Percentiles rank a stretch among this genome's conserved stretches.
Evolutionary conservation across 1,140 invertebrate genomes (phyloP).

Genomic region (Rhopalosiphum padi): DNA sequence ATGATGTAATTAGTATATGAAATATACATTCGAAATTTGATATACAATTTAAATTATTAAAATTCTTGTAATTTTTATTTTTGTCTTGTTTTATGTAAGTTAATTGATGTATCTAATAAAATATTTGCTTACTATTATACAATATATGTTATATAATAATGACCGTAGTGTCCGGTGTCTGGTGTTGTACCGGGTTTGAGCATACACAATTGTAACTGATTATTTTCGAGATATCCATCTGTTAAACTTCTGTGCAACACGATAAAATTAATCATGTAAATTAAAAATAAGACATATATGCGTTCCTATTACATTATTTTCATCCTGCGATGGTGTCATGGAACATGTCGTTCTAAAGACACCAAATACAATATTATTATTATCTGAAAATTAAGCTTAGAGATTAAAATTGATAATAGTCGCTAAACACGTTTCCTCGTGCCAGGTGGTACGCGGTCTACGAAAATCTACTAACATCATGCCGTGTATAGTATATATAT

Average conservation of each 20-base stretch:
- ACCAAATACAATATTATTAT: not conserved
- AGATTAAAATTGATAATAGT: constrained; percentile 10
- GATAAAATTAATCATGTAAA: not conserved
- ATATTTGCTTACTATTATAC: not conserved
- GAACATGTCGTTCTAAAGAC: not conserved
- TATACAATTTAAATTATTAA: not conserved
- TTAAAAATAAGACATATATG: not conserved
- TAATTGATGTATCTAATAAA: not conserved
- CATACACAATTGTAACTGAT: not conserved
- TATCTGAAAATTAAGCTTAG: not conserved
- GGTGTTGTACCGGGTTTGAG: not conserved
- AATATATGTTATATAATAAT: not conserved
- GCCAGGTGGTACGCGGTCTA: not conserved
- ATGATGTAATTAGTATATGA: not conserved
- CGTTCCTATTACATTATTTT: not conserved
- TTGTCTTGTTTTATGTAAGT: not conserved
- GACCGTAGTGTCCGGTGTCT: not conserved
- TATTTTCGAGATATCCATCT: not conserved
- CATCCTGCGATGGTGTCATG: not conserved
- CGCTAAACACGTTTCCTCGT: not conserved
- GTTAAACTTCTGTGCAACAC: not conserved
- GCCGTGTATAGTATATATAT: not conserved
- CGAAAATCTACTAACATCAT: not conserved
- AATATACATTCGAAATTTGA: not conserved
- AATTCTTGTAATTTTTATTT: not conserved